Evolutionary conservation across 2,797 vertebrate genomes (phyloP).

Genomic region (Mormyrops boulengeri): DNA sequence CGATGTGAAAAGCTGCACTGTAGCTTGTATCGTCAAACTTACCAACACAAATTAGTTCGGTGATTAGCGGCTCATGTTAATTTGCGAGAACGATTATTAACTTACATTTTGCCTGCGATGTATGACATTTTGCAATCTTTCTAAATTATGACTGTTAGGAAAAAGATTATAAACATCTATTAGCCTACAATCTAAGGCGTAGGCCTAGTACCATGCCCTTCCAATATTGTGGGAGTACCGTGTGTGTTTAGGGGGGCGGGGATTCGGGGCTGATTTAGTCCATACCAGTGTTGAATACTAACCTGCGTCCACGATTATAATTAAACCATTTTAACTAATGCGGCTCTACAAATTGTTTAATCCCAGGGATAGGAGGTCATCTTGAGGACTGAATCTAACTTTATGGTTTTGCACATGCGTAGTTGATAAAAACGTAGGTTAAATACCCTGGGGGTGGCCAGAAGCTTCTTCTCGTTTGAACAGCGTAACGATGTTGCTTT

Average conservation of each 20-base stretch:
- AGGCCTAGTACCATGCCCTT: not conserved
- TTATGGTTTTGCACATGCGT: not conserved
- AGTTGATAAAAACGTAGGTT: not conserved
- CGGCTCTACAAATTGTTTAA: not conserved
- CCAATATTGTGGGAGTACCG: not conserved
- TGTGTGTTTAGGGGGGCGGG: not conserved
- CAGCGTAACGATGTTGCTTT: not conserved
- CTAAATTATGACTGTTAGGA: not conserved
- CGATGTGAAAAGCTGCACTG: not conserved
- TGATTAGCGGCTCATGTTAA: not conserved
- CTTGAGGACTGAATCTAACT: not conserved
- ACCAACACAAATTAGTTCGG: not conserved
- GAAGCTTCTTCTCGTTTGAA: not conserved
- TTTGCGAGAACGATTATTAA: not conserved
- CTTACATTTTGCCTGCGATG: not conserved
- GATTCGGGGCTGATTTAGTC: not conserved
- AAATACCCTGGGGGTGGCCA: not conserved
- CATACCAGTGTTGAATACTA: not conserved
- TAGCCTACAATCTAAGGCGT: not conserved
- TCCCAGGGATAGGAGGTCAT: not conserved
- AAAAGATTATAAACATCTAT: not conserved
- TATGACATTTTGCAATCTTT: not conserved
- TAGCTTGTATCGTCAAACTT: not conserved
- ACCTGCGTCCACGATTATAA: not conserved
- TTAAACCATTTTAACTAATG: not conserved